A percentile compares a stretch with the other conserved stretches of the same genome.
These are phyloP conservation scores for Nomada fucata DNA, from an alignment of 2,888 invertebrate species.

Conservation along the genomic window DNA sequence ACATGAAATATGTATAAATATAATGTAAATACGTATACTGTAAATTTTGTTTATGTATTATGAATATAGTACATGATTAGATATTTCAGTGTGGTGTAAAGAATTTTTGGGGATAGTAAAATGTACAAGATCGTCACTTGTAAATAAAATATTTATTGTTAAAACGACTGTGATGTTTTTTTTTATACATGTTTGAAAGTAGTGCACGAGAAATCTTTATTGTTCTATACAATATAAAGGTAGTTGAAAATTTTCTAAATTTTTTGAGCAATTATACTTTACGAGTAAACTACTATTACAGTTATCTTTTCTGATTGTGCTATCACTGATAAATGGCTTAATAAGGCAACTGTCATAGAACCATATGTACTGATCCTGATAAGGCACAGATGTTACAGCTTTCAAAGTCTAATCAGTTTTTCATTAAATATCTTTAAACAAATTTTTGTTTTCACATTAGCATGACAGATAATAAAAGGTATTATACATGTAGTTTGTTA, in stretches of 20 bases:
- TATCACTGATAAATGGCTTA: conserved; percentile 46
- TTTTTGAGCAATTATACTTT: background rate
- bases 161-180: conserved; percentile 53
- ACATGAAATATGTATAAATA: conserved; percentile 26
- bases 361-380: conserved; percentile 40
- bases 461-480: background rate
- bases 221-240: background rate
- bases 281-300: conserved; percentile 25
- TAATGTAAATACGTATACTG: conserved; percentile 20
- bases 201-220: conserved; percentile 11
- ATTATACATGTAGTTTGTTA: conserved; percentile 3
- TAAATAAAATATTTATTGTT: conserved; percentile 80
- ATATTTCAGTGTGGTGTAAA: conserved; percentile 33
- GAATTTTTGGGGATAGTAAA: conserved; percentile 33
- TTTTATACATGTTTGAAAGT: conserved; percentile 34
- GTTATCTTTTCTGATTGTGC: conserved; percentile 15
- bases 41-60: conserved; percentile 28
- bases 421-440: background rate
- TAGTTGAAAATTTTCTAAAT: background rate
- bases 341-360: conserved; percentile 37
- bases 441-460: background rate
- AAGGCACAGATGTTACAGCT: conserved; percentile 66
- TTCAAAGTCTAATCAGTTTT: conserved; percentile 19
- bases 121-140: conserved; percentile 59
- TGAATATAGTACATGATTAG: conserved; percentile 2